A percentile compares a stretch with the other conserved stretches of the same genome.
phyloP scores from a whole-genome alignment of 2,888 invertebrate genomes.

The Eumerus sabulonum region DNA sequence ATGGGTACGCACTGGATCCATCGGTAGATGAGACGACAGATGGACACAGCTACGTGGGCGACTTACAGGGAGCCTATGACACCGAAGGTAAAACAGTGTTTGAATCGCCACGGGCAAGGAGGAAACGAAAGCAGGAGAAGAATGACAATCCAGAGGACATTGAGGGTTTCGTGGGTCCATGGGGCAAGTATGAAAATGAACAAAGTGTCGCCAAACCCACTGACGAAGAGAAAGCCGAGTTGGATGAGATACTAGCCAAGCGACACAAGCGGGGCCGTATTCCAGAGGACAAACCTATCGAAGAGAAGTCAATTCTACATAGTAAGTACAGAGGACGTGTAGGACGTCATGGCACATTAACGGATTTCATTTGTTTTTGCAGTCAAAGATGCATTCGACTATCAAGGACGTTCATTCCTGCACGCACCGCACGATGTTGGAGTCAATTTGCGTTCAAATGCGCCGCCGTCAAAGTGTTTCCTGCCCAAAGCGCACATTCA shows the following conservation, averaged over 20 bases:
- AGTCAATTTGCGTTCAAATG: conserved; percentile 90
- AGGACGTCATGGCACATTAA: too few species aligned
- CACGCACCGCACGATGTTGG: conserved; percentile 96
- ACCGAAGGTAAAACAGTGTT: conserved; percentile 93
- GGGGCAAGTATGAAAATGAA: conserved; percentile 97
- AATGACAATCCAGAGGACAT: conserved; percentile 95
- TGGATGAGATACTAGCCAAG: conserved; percentile 96
- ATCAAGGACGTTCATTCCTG: conserved; percentile 97
- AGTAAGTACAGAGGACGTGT: conserved; percentile 81
- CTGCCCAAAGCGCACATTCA: conserved; percentile 97
- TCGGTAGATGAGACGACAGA: conserved; percentile 84
- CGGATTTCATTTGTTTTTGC: too few species aligned
- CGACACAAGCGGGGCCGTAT: conserved; percentile 90
- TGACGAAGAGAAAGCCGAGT: conserved; percentile 94
- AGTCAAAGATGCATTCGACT: conserved; percentile 96
- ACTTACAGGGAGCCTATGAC: conserved; percentile 85
- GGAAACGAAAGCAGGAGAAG: conserved; percentile 90
- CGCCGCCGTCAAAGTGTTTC: conserved; percentile 96
- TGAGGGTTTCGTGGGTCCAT: conserved; percentile 97
- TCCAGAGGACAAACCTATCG: conserved; percentile 95
- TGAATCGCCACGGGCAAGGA: conserved; percentile 87
- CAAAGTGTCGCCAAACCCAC: conserved; percentile 92
- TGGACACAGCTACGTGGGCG: conserved; percentile 80
- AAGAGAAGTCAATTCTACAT: conserved; percentile 96
- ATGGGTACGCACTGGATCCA: conserved; percentile 97